phyloP scores from a whole-genome alignment of 2,113 vertebrate genomes.

The Sinocyclocheilus anshuiensis region DNA sequence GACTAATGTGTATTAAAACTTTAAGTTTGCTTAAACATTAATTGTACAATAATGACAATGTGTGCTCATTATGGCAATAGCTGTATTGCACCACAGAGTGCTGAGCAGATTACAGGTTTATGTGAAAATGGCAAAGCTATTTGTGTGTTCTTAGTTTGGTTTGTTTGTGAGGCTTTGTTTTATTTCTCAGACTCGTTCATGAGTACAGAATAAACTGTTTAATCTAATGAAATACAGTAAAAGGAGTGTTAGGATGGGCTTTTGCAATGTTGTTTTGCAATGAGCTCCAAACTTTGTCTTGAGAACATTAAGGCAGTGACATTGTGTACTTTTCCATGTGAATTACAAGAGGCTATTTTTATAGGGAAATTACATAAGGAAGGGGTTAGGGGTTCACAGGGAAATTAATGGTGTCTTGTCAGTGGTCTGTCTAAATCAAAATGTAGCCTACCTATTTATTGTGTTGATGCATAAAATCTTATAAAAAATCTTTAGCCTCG shows the following conservation, averaged over 20 bases:
- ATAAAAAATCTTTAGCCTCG: background rate
- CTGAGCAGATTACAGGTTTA: background rate
- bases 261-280: slow-evolving; percentile 5
- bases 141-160: background rate
- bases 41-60: background rate
- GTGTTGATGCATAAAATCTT: background rate
- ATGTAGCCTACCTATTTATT: background rate
- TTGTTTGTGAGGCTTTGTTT: slow-evolving; percentile 11
- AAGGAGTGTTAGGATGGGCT: background rate
- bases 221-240: background rate
- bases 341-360: background rate
- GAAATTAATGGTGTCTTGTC: background rate
- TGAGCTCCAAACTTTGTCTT: background rate
- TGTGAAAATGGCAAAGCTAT: background rate
- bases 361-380: background rate
- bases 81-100: background rate
- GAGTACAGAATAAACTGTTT: background rate
- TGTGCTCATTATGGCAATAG: background rate
- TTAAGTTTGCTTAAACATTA: background rate
- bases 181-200: background rate
- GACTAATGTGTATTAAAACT: background rate
- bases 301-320: slow-evolving; percentile 3
- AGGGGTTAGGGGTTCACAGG: background rate
- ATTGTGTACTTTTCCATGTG: background rate
- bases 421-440: background rate